Evolutionary conservation across 2,797 vertebrate species (phyloP), one percentile per base, ranked within the genome.

Genomic region (Atherinosoma microstoma): DNA sequence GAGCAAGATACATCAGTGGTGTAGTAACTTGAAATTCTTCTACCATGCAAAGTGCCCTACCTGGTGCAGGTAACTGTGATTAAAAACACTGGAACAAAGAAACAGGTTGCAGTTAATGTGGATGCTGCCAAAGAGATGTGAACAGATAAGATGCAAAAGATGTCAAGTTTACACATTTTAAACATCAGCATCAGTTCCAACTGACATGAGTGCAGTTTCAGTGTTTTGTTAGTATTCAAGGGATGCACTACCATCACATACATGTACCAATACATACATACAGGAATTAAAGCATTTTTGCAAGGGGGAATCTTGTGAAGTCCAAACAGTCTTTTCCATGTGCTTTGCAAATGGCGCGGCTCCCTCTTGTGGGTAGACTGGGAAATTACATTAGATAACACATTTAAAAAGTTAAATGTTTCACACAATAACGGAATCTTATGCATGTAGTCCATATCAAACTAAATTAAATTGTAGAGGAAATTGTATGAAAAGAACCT

Each of bases 291-390:
- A 38, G 73, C 75, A 45, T 83, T 82, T 87, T 91, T 90, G 75
- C 80, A 85, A 70, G 92, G 91, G 72, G 88, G 72, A 49, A 86
- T 78, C 85, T 91, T 93, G 82, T 87, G 85, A 22, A 94, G 86
- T 78, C 94, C 94, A 67, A 95, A 92, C 16, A 95, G 89, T 85
- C 91, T 94, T 91, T 92, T 95, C 95, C 93, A 95, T 27, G 93
- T 73, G 47, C 88, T 95, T 67, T 90, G 92, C 73, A 79, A 53
- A 15, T 89, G 80, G 30, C 35, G 75, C 60, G 84, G 42, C 22
- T 79, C 83, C 78, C 90, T 91, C 94, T 92, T 94, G 80, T 89
- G 91, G 84, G 65, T 18, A 84, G 54, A 82, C 86, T 91, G 80
- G 27, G 36, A 67, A 80, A 82, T 9, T 51, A 68, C 34, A 78